Evolutionary conservation across 2,797 vertebrate species (phyloP).

Genomic region (Sylvilagus floridanus): DNA sequence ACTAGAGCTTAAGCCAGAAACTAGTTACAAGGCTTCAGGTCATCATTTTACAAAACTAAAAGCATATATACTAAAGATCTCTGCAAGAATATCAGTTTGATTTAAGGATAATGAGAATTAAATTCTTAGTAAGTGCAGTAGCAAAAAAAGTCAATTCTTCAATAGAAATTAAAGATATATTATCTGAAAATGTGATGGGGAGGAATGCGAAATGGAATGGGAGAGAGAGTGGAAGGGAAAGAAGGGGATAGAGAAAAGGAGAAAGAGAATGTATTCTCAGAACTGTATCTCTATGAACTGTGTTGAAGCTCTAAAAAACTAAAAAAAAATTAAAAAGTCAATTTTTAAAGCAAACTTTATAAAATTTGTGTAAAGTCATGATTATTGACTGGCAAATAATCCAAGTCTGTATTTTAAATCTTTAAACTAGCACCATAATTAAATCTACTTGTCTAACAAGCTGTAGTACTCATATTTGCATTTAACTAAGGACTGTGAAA

Average conservation of each 20-base stretch:
- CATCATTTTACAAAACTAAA: conserved; percentile 46
- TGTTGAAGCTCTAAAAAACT: no score
- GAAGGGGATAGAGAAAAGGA: no score
- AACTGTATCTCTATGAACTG: no score
- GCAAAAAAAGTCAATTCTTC: neutral
- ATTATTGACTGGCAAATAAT: neutral
- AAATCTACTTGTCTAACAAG: neutral
- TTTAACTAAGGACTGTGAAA: neutral
- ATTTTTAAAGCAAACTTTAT: neutral
- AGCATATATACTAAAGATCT: neutral
- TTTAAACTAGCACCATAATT: conserved; percentile 18
- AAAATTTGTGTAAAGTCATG: neutral
- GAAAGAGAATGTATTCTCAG: no score
- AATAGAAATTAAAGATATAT: no score
- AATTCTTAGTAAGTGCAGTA: neutral
- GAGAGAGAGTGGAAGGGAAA: no score
- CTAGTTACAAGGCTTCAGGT: conserved; percentile 18
- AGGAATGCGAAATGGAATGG: no score
- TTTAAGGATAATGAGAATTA: neutral
- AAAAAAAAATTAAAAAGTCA: neutral
- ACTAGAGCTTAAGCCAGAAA: conserved; percentile 2
- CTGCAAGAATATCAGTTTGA: neutral
- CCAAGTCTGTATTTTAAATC: conserved; percentile 16
- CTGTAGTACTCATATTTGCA: neutral
- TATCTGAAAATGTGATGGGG: no score